Base-by-base conservation (phyloP, 1,140 invertebrate genomes). In the Zaprionus inermis region DNA sequence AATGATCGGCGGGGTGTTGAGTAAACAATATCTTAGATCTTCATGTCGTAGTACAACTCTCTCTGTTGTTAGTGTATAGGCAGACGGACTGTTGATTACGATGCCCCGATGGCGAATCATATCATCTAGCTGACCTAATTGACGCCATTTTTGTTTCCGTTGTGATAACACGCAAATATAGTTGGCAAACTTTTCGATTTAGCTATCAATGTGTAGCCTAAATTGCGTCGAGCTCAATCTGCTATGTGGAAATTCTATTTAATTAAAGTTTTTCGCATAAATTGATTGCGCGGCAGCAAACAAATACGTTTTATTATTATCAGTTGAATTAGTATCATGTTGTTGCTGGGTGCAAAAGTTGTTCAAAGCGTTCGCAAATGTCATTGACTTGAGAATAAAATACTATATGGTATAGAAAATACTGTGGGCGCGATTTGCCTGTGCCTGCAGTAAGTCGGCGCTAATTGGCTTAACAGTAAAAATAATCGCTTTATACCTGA, bases 391-490 rank as follows among this genome's bases (percentile, higher is more conserved):
- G 20, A n/a, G 20, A 61, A 63, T 60, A 16, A n/a, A 70, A 51
- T 44, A 3, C 38, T 44, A 44, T 44, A 44, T 16, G 7, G 38
- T 44, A 44, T 44, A 38, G 16, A 24, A 36, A 68, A 28, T 28
- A 28, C 18, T 12, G 24, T 24, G 6, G 58, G 60, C n/a, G 24
- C 1, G 20, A 54, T 11, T 44, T 18, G 28, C n/a, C 56, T 46
- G 46, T 63, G 24, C 30, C 18, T 16, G 20, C 30, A 76, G 63
- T 72, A 67, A 76, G 52, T 44, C 59, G n/a, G 51, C 38, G 41
- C 75, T 79, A 79, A 79, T 79, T 79, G 77, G 77, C 77, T 79
- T 77, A 79, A 77, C 75, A 79, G 74, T 79, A 79, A 73, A 73
- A 73, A 61, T 79, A 79, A 79, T 69, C 77, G 70, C 70, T 74